phyloP scores from a whole-genome alignment of 2,888 invertebrate genomes.

The Drosophila anceps region DNA sequence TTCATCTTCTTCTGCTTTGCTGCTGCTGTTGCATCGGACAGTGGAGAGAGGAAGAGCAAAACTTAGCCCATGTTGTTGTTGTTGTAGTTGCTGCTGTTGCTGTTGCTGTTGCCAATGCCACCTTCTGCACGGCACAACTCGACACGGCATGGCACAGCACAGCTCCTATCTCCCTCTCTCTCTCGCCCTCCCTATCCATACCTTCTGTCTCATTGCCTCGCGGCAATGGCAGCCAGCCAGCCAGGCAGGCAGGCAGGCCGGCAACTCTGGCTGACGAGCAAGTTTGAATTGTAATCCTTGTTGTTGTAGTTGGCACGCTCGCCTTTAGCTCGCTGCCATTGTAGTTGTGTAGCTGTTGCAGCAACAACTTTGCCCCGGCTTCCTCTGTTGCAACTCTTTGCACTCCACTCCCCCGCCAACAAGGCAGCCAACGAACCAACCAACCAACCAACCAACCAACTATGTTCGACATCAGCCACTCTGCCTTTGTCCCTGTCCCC shows the following conservation, averaged over 20 bases:
- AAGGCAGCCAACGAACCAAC: conserved; percentile 35
- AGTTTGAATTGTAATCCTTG: conserved; percentile 79
- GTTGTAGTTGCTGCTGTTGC: conserved; percentile 37
- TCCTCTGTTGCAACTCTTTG: conserved; percentile 11
- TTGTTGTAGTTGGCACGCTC: conserved; percentile 78
- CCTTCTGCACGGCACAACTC: conserved; percentile 55
- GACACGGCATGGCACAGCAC: conserved; percentile 37
- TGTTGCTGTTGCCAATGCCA: conserved; percentile 55
- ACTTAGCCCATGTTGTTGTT: conserved; percentile 54
- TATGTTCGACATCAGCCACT: conserved; percentile 68
- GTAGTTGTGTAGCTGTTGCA: conserved; percentile 39
- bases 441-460: conserved; percentile 50
- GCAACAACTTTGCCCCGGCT: conserved; percentile 51
- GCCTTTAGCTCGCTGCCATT: conserved; percentile 49
- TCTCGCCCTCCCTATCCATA: not conserved
- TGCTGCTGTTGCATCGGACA: conserved; percentile 55
- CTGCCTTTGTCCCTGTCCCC: conserved; percentile 50
- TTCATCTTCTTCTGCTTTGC: conserved; percentile 38
- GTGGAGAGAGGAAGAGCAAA: conserved; percentile 38
- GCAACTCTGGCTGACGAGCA: conserved; percentile 74
- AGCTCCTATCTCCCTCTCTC: conserved; percentile 2
- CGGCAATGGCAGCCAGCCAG: conserved; percentile 67
- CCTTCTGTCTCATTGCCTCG: conserved; percentile 30
- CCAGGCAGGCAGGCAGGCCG: conserved; percentile 55
- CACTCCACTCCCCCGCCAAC: conserved; percentile 1